Percentiles rank a stretch among this genome's conserved stretches.
Conservation (phyloP, 2,797 vertebrate species). For the Psittacula derbiana region DNA sequence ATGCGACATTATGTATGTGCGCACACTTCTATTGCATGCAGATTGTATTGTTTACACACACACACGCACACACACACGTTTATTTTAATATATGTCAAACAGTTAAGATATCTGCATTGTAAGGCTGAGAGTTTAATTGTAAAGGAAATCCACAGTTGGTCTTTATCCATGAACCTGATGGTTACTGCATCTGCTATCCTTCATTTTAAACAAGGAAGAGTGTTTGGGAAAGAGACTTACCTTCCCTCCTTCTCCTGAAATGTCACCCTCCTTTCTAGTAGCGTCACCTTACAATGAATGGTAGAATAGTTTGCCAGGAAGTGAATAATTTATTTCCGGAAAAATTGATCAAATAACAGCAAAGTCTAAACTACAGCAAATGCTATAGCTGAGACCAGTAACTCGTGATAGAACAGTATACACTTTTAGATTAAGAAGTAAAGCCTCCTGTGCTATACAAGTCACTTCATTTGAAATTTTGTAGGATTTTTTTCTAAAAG, state of each 20-base stretch:
- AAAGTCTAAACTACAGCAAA: neutral
- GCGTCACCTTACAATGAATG: neutral
- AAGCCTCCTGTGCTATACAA: neutral
- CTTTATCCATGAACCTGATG: neutral
- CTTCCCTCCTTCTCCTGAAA: neutral
- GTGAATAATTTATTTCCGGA: conserved; percentile 47
- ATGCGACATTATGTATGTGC: neutral
- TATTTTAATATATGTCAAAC: neutral
- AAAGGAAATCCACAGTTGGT: neutral
- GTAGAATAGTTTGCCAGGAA: neutral
- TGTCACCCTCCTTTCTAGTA: neutral
- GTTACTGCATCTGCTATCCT: neutral
- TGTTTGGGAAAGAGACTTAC: neutral
- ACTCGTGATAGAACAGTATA: neutral
- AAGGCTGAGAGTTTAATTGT: neutral
- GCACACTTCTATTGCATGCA: neutral
- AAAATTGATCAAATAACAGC: neutral
- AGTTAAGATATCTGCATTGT: neutral
- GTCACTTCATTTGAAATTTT: neutral
- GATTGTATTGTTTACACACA: neutral
- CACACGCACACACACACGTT: neutral
- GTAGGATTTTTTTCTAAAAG: neutral
- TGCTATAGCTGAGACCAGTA: neutral
- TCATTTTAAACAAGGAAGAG: neutral
- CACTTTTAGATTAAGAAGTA: neutral